These are phyloP conservation scores for Papilio polyxenes DNA, from an alignment of 1,140 invertebrate species.

Conservation along the genomic window DNA sequence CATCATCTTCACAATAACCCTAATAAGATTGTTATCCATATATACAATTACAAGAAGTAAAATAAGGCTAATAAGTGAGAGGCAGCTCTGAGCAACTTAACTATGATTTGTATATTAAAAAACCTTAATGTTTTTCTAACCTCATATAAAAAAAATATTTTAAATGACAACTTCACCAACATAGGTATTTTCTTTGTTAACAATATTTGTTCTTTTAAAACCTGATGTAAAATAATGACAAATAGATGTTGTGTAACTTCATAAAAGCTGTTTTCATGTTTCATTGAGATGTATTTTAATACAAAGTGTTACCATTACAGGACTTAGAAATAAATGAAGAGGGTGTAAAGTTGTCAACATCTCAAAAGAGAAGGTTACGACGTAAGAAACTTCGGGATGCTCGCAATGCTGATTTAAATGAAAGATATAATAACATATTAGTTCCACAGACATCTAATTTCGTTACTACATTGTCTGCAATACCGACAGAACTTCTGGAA, in stretches of 20 bases:
- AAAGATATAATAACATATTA: slow-evolving; percentile 21
- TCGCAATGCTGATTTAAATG: slow-evolving; percentile 33
- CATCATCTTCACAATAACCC: slow-evolving; percentile 12
- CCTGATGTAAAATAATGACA: neutral
- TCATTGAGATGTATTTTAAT: neutral
- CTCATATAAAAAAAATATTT: neutral
- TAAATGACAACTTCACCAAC: neutral
- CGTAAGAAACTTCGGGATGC: slow-evolving; percentile 54
- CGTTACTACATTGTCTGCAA: neutral
- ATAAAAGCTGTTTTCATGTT: too few species aligned
- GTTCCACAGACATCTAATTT: neutral
- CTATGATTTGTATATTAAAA: neutral
- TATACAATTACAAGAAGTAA: neutral
- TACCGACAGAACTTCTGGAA: neutral
- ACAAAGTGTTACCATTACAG: slow-evolving; percentile 32
- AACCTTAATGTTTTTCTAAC: neutral
- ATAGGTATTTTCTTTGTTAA: neutral
- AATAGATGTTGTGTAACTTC: neutral
- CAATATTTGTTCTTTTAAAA: neutral
- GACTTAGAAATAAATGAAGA: slow-evolving; percentile 40
- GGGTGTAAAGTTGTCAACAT: slow-evolving; percentile 40
- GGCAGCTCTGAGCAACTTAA: neutral
- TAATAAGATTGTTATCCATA: neutral
- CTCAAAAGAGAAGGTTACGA: slow-evolving; percentile 56
- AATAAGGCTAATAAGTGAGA: neutral